Evolutionary conservation across 2,113 vertebrate species (phyloP).

Genomic region (Cryptomyrus ogoouensis): DNA sequence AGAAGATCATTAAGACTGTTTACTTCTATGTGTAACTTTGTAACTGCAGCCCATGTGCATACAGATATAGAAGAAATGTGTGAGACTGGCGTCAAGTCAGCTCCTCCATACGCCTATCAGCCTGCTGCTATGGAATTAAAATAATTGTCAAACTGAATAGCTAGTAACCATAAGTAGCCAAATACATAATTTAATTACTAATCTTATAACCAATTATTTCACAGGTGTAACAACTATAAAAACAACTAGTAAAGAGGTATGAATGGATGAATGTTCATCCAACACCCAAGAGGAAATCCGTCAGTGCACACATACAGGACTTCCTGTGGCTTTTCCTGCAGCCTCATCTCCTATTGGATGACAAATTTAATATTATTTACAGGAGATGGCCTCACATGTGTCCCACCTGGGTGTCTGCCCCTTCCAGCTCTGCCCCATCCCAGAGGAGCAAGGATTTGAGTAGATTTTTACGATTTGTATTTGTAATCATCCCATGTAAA

Average conservation of each 20-base stretch:
- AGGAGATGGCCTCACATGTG: not conserved
- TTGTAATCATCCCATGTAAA: not conserved
- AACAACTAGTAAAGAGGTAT: not conserved
- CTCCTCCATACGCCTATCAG: not conserved
- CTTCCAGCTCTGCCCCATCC: not conserved
- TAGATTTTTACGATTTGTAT: not conserved
- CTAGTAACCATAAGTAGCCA: not conserved
- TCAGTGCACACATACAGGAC: not conserved
- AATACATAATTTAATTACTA: not conserved
- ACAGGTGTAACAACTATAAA: not conserved
- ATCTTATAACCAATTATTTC: not conserved
- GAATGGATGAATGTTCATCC: not conserved
- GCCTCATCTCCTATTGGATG: not conserved
- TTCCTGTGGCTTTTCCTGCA: not conserved
- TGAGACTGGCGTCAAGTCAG: not conserved
- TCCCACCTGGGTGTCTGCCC: not conserved
- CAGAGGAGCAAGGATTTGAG: not conserved
- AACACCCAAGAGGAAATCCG: not conserved
- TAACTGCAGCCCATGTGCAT: not conserved
- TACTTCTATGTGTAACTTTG: not conserved
- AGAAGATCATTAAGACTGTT: not conserved
- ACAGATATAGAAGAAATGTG: not conserved
- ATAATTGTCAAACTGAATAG: not conserved
- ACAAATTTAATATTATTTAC: not conserved
- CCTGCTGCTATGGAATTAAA: not conserved